Conservation (phyloP, 1,140 invertebrate genomes). For the Helicorthomorpha holstii region DNA sequence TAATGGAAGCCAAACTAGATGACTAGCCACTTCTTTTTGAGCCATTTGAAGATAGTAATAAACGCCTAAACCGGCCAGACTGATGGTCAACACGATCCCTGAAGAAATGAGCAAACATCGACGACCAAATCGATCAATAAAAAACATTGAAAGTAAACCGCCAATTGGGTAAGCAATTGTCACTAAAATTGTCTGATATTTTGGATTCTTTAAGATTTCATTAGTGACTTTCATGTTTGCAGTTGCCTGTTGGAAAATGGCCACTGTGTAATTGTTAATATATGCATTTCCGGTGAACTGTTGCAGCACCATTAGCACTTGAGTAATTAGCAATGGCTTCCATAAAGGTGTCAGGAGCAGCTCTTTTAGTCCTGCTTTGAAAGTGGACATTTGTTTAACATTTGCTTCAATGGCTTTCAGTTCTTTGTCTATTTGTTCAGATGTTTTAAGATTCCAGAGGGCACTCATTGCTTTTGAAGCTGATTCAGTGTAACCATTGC, state of each 20-base stretch:
- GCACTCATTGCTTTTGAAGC: too few relatives aligned
- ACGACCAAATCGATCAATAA: slow-evolving; percentile 31
- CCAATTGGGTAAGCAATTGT: slow-evolving; percentile 30
- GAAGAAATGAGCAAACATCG: slow-evolving; percentile 35
- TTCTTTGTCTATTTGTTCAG: too few relatives aligned
- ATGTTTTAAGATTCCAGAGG: too few relatives aligned
- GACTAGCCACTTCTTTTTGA: slow-evolving; percentile 8
- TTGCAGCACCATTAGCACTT: slow-evolving; percentile 25
- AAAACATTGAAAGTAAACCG: slow-evolving; percentile 25
- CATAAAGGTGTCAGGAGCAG: slow-evolving; percentile 1
- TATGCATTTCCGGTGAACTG: slow-evolving; percentile 21
- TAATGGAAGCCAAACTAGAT: slow-evolving; percentile 49
- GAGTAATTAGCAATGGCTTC: slow-evolving; percentile 16
- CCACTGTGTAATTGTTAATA: slow-evolving; percentile 38
- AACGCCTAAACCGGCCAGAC: slow-evolving; percentile 32
- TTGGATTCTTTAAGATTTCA: too few relatives aligned
- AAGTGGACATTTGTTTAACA: too few relatives aligned
- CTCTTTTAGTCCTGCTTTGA: slow-evolving; percentile 5
- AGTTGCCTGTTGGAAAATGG: slow-evolving; percentile 40
- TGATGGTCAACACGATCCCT: slow-evolving; percentile 29
- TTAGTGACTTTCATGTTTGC: too few relatives aligned
- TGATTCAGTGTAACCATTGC: too few relatives aligned
- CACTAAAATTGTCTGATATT: slow-evolving; percentile 14
- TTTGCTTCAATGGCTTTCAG: too few relatives aligned
- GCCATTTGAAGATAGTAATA: slow-evolving; percentile 32